Base-by-base conservation (phyloP, 2,797 vertebrate species). In the Steatocranus sp. region DNA sequence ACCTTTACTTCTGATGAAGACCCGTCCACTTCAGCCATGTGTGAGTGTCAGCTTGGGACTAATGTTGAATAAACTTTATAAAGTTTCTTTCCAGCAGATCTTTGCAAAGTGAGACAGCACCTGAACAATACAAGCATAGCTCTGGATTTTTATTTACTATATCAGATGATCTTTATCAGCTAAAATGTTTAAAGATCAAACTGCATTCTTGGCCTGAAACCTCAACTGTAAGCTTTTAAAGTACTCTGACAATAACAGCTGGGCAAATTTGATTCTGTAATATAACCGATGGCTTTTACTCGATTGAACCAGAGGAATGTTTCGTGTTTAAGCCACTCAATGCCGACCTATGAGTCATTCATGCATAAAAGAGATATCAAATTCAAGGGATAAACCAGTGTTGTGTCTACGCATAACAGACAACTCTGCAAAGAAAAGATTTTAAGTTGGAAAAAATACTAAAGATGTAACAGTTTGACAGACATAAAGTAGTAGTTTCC, bases 1-100 rank as follows among this genome's bases (percentile, higher is more conserved):
- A 93, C 94, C 61, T 95, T 96, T 87, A 90, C 88, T 1, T 88
- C 92, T 4, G 94, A 95, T 6, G 93, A 93, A 3, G 92, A 94
- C 11, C 43, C 85, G 0, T 80, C 84, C 1, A 56, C 15, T 1
- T 97, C 97, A 0, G 97, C 97, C 23, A 92, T 99, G 94, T 99
- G 98, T 95, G 91, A 92, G 86, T 98, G 96, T 90, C 93, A 89
- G 0, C 88, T 34, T 20, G 68, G 23, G 0, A 15, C 38, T 46
- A 27, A 46, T 70, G 38, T 46, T 70, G 27, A 63, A 38, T 63
- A 63, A 63, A 38, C 58, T 63, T 36, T 14, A 20, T 14, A 63
- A 63, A 63, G n/a, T 20, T 61, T 38, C n/a, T 66, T 66, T 63
- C n/a, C 11, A 41, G 32, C 41, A 30, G 70, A 20, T 12, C 51